Percentiles rank a stretch among this genome's conserved stretches.
Conservation (phyloP, 2,113 vertebrate species). For the Cyprinus carpio region DNA sequence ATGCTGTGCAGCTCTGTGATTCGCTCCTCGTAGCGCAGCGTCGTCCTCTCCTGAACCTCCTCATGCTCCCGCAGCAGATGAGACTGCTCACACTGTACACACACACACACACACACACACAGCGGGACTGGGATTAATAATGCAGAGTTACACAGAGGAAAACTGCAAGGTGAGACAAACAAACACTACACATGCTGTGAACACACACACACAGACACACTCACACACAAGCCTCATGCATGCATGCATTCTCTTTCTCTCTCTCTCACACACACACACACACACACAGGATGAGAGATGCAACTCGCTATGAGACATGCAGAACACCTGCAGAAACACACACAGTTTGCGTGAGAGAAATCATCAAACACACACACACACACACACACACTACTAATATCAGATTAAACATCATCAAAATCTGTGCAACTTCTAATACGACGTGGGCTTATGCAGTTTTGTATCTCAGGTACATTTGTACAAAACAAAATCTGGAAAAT, state of each 20-base stretch:
- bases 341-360: not conserved
- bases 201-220: slow-evolving; percentile 30
- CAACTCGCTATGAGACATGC: not conserved
- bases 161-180: slow-evolving; percentile 24
- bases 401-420: no score
- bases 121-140: slow-evolving; percentile 25
- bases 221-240: no score
- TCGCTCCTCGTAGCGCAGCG: slow-evolving; percentile 82
- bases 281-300: not conserved
- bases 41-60: slow-evolving; percentile 83
- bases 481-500: no score
- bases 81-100: slow-evolving; percentile 81
- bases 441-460: no score
- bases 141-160: slow-evolving; percentile 13
- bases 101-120: slow-evolving; percentile 27
- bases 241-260: no score
- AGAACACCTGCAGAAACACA: not conserved
- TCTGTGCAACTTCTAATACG: no score
- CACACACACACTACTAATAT: no score
- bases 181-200: slow-evolving; percentile 26
- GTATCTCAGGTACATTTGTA: no score
- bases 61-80: slow-evolving; percentile 86
- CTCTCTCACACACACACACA: slow-evolving; percentile 1
- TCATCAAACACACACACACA: not conserved
- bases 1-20: slow-evolving; percentile 87